A percentile compares a stretch with the other conserved stretches of the same genome.
phyloP scores from a whole-genome alignment of 2,797 vertebrate species.

The Steatocranus sp. region DNA sequence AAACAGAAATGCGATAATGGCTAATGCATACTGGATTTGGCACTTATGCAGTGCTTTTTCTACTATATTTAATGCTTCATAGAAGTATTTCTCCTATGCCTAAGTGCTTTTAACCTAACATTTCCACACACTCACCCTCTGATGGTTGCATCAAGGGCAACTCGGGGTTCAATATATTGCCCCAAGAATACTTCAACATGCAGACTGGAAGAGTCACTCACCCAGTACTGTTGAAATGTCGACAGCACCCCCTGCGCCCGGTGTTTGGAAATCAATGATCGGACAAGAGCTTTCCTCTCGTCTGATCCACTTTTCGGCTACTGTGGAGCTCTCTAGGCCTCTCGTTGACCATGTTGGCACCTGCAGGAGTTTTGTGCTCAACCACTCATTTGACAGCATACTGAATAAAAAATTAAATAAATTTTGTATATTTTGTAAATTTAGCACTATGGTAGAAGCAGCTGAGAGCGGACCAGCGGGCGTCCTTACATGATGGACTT shows the following conservation, averaged over 20 bases:
- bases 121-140: background rate
- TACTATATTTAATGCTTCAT: background rate
- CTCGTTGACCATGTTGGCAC: background rate
- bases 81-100: background rate
- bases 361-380: background rate
- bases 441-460: background rate
- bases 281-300: background rate
- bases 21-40: background rate
- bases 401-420: background rate
- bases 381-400: background rate
- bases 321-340: background rate
- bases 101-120: background rate
- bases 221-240: background rate
- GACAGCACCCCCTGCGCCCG: accelerated
- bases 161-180: background rate
- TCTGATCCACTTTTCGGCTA: background rate
- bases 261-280: background rate
- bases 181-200: background rate
- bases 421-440: background rate
- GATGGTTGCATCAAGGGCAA: background rate
- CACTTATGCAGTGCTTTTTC: background rate
- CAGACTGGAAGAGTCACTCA: background rate
- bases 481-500: background rate
- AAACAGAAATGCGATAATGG: background rate
- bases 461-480: background rate